phyloP scores from a whole-genome alignment of 2,888 invertebrate genomes.

The Operophtera brumata region DNA sequence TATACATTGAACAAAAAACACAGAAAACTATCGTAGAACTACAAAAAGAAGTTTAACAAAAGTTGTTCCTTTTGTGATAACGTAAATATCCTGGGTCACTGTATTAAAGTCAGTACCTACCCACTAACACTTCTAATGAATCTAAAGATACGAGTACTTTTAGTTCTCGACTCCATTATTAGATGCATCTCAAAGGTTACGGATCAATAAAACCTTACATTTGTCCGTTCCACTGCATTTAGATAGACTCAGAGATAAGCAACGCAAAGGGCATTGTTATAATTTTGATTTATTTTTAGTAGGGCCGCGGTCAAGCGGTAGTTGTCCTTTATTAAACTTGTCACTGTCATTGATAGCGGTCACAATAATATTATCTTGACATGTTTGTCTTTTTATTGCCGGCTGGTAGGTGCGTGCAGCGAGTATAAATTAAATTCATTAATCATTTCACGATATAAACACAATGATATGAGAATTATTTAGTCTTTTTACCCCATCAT shows the following conservation, averaged over 20 bases:
- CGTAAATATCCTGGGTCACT: too few relatives aligned
- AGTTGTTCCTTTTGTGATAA: too few relatives aligned
- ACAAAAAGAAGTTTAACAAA: too few relatives aligned
- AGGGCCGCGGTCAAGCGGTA: slow-evolving; percentile 50
- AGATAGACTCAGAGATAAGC: slow-evolving; percentile 66
- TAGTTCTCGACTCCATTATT: slow-evolving; percentile 6
- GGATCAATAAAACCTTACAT: slow-evolving; percentile 54
- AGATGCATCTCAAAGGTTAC: slow-evolving; percentile 34
- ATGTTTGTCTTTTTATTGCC: slow-evolving; percentile 50
- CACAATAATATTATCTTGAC: slow-evolving; percentile 63
- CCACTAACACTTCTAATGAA: too few relatives aligned
- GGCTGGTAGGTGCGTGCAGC: slow-evolving; percentile 27
- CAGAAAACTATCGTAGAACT: too few relatives aligned
- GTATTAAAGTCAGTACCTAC: too few relatives aligned
- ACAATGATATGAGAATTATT: too few relatives aligned
- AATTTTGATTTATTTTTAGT: slow-evolving; percentile 60
- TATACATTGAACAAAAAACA: too few relatives aligned
- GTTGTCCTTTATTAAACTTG: slow-evolving; percentile 76
- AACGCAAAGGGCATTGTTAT: slow-evolving; percentile 63
- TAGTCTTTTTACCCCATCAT: too few relatives aligned
- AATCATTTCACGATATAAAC: neutral
- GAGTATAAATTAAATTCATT: slow-evolving; percentile 20
- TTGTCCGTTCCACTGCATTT: slow-evolving; percentile 61
- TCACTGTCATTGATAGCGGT: slow-evolving; percentile 72
- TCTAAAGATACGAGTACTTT: neutral